Evolutionary conservation across 1,140 invertebrate species (phyloP), one percentile per base, ranked within the genome.

Genomic region (Drosophila parvula): DNA sequence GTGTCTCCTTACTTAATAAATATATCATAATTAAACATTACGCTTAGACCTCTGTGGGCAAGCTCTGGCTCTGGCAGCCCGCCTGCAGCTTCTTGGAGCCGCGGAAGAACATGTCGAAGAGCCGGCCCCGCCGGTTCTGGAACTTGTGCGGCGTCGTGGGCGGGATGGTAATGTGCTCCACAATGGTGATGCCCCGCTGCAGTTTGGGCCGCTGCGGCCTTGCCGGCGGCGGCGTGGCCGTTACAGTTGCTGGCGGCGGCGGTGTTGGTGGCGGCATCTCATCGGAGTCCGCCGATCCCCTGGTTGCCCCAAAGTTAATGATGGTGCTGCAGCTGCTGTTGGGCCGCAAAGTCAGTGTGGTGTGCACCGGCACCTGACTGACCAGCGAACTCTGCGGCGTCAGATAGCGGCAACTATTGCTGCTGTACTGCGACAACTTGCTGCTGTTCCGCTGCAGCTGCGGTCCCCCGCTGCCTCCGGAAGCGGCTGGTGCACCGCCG

Each of bases 291-390:
- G 74, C 74, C 2, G 84, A 84, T 5, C 73, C 56, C n/a, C 67
- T 65, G 22, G 65, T 48, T 0, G 55, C 63, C 2, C 79, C 78
- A 22, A 91, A 91, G 22, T 91, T 91, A n/a, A 91, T 90, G 74
- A 91, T 90, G 40, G 90, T 91, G 60, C 86, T 85, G 73, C 90
- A 91, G 63, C 90, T 90, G 75, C 83, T 90, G 38, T 91, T 91
- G 18, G 86, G 81, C 0, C 90, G 70, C 59, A 90, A 22, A 0
- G 76, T 84, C 6, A 76, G 34, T 9, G 81, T 82, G 3, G 85
- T 82, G 18, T 86, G 80, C 48, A 90, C 64, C 10, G 79, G 81
- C 28, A 74, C 78, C 36, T 86, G 84, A 14, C 85, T 78, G 5
- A 68, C 77, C 50, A 90, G 65, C 1, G 90, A 91, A 38, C 73